phyloP scores from a whole-genome alignment of 2,113 vertebrate species.

The Menura novaehollandiae region DNA sequence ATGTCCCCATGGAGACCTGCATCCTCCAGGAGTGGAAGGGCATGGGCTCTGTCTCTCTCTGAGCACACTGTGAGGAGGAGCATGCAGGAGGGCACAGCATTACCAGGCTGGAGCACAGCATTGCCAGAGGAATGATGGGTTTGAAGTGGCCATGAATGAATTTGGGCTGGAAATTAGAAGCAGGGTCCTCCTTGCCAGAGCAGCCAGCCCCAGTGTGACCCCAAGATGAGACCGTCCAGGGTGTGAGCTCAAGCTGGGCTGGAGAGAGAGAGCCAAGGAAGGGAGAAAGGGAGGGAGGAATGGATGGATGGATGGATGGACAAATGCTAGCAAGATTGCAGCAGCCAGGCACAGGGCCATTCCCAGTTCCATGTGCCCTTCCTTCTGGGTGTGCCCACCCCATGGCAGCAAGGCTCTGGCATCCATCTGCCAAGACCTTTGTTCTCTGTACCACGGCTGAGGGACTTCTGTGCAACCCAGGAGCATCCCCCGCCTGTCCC shows the following conservation, averaged over 20 bases:
- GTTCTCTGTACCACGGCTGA: background rate
- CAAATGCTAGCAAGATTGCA: background rate
- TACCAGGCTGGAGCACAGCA: background rate
- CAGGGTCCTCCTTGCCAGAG: background rate
- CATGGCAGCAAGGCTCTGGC: background rate
- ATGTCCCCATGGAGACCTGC: background rate
- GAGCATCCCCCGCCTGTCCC: fast-evolving
- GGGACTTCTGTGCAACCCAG: background rate
- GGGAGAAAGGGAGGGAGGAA: background rate
- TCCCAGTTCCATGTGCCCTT: background rate
- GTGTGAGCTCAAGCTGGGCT: background rate
- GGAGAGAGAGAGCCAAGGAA: background rate
- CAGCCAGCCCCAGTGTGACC: fast-evolving
- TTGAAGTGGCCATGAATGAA: background rate
- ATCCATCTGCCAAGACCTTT: background rate
- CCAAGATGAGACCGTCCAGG: background rate
- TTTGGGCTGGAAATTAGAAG: background rate
- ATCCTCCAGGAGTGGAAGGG: fast-evolving
- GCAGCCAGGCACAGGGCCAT: background rate
- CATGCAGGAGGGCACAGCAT: background rate
- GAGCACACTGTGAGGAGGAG: background rate
- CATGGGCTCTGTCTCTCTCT: background rate
- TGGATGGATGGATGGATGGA: background rate
- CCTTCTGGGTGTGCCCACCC: background rate
- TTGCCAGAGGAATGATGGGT: background rate